These are phyloP conservation scores for Acipenser oxyrinchus DNA, from an alignment of 2,797 vertebrate species.

Conservation along the genomic window DNA sequence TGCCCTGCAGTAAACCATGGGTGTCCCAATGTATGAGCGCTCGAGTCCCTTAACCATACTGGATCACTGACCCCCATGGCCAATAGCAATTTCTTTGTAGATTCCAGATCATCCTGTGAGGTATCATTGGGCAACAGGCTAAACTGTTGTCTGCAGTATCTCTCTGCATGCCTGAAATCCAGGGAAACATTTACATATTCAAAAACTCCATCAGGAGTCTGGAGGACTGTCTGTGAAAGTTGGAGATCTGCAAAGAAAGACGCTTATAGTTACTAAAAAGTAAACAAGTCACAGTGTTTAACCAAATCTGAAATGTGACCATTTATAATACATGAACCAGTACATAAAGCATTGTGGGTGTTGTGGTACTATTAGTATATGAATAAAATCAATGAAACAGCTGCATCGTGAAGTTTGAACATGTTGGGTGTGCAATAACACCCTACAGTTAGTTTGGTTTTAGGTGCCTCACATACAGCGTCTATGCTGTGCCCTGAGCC, in stretches of 20 bases:
- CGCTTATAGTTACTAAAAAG: too few relatives aligned
- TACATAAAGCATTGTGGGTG: too few relatives aligned
- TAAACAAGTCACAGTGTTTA: too few relatives aligned
- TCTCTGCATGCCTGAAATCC: slow-evolving; percentile 47
- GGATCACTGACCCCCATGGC: slow-evolving; percentile 20
- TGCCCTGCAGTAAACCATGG: background rate
- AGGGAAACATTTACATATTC: slow-evolving; percentile 31
- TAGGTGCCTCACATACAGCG: too few relatives aligned
- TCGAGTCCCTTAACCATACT: slow-evolving; percentile 40
- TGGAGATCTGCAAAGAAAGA: slow-evolving; percentile 23
- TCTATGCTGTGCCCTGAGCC: too few relatives aligned
- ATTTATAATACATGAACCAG: too few relatives aligned
- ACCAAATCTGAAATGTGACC: too few relatives aligned
- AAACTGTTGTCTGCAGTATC: slow-evolving; percentile 42
- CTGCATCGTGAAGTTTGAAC: too few relatives aligned
- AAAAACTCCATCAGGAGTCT: slow-evolving; percentile 26
- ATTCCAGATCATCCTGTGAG: background rate
- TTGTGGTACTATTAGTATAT: too few relatives aligned
- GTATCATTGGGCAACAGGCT: slow-evolving; percentile 34
- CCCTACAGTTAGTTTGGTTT: too few relatives aligned
- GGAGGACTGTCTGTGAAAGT: slow-evolving; percentile 15
- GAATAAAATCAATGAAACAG: too few relatives aligned
- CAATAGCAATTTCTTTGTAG: slow-evolving; percentile 22
- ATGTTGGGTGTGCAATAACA: too few relatives aligned
- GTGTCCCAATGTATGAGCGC: slow-evolving; percentile 20